Evolutionary conservation across 2,888 invertebrate genomes (phyloP), one percentile per base, ranked within the genome.

Genomic region (Coelopa pilipes): DNA sequence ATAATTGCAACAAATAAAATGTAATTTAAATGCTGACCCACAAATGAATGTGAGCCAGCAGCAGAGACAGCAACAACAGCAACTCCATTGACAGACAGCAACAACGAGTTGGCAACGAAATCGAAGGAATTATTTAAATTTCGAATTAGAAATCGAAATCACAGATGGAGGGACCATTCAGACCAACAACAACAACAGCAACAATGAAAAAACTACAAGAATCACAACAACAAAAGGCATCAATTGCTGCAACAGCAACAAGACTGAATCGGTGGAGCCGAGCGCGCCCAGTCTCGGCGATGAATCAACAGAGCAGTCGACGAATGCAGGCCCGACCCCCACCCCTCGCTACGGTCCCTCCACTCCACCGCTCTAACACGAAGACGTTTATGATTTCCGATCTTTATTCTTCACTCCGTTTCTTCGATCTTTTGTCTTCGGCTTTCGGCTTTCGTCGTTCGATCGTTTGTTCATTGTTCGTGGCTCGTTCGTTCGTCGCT

Each of bases 111-210:
- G 63, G 24, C 67, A 62, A 62, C n/a, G 50, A 62, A 55, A 67
- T 24, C 53, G 19, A 69, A 59, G 46, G 69, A 69, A 69, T 57
- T 57, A 47, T 46, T 55, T 21, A 19, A 15, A 57, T 69, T 69
- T 47, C 13, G 45, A n/a, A 53, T 45, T 34, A 55, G 21, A 68
- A 62, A 67, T 21, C 24, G 17, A 34, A 21, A 55, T 67, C 53
- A 60, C 62, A 50, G 53, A 19, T 55, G 34, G 46, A 21, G 47
- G 65, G 70, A 73, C 21, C 70, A 59, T 17, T 45, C 15, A 53
- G 1, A 53, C 12, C 53, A 55, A 3, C 53, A 24, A 68, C 68
- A 53, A 34, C 45, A 45, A 69, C 45, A n/a, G 19, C 53, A n/a
- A 57, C 47, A 69, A 9, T 17, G 13, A 34, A 34, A 34, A 7